A percentile compares a stretch with the other conserved stretches of the same genome.
phyloP scores from a whole-genome alignment of 2,888 invertebrate genomes.

The Perizoma flavofasciatum region DNA sequence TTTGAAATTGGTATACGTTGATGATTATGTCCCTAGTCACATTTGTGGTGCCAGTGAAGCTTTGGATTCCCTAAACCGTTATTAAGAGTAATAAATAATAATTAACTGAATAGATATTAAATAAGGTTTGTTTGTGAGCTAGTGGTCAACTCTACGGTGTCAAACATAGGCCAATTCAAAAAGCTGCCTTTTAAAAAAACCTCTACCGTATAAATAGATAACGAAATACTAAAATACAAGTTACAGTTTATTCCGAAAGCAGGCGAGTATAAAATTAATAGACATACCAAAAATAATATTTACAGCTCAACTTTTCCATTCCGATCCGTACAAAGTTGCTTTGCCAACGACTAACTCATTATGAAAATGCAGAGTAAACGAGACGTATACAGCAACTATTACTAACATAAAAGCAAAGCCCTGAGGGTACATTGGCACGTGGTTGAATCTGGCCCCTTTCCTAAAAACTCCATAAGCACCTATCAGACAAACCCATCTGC shows the following conservation, averaged over 20 bases:
- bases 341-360: constrained; percentile 24
- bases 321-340: neutral
- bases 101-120: too few relatives aligned
- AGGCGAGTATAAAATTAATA: neutral
- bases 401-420: constrained; percentile 42
- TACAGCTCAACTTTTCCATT: constrained; percentile 1
- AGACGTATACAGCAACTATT: constrained; percentile 43
- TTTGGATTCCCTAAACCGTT: constrained; percentile 1
- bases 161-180: too few relatives aligned
- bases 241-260: too few relatives aligned
- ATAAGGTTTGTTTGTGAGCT: too few relatives aligned
- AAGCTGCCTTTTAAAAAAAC: too few relatives aligned
- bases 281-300: neutral
- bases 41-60: constrained; percentile 9
- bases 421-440: constrained; percentile 67
- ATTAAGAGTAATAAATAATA: neutral
- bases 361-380: constrained; percentile 40
- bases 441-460: constrained; percentile 67
- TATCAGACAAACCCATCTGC: constrained; percentile 69
- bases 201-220: too few relatives aligned
- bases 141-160: too few relatives aligned
- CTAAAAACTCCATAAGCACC: constrained; percentile 77
- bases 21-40: constrained; percentile 1
- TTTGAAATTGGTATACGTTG: constrained; percentile 5
- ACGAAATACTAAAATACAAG: too few relatives aligned